Percentiles rank a stretch among this genome's conserved stretches.
Conservation (phyloP, 1,140 invertebrate species). For the Diachasmimorpha longicaudata region DNA sequence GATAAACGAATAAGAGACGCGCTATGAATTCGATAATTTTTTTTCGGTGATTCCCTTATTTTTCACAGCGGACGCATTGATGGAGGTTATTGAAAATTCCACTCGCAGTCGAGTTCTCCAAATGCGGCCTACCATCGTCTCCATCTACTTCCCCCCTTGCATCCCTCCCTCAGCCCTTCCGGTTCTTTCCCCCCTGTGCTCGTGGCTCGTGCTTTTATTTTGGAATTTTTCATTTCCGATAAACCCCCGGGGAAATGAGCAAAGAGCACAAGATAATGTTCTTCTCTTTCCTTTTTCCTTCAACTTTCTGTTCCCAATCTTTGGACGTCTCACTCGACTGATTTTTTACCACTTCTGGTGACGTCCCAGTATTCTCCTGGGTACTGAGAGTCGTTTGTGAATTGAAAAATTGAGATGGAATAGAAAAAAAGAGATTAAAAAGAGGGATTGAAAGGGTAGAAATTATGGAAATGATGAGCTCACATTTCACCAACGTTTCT, state of each 20-base stretch:
- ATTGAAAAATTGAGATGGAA: conserved; percentile 15
- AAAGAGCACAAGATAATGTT: conserved; percentile 17
- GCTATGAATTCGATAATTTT: background rate
- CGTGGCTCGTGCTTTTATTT: conserved; percentile 6
- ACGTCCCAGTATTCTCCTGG: background rate
- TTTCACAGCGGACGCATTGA: conserved; percentile 11
- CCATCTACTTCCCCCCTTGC: background rate
- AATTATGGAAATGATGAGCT: background rate
- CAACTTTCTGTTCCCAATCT: background rate
- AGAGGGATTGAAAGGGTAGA: background rate
- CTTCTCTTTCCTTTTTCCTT: conserved; percentile 12
- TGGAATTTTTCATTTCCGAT: conserved; percentile 27
- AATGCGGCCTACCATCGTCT: background rate
- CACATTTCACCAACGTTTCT: background rate
- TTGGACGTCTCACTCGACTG: background rate
- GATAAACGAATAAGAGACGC: conserved; percentile 10
- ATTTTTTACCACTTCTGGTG: conserved; percentile 6
- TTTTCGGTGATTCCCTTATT: conserved; percentile 4
- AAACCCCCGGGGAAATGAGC: conserved; percentile 20
- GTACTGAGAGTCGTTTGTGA: background rate
- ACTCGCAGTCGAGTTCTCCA: conserved; percentile 3
- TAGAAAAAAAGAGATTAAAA: background rate
- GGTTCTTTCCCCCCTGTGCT: background rate
- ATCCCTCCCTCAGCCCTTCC: background rate
- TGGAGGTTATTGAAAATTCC: conserved; percentile 31